Conservation (phyloP, 2,113 vertebrate genomes). For the Phasianus colchicus region DNA sequence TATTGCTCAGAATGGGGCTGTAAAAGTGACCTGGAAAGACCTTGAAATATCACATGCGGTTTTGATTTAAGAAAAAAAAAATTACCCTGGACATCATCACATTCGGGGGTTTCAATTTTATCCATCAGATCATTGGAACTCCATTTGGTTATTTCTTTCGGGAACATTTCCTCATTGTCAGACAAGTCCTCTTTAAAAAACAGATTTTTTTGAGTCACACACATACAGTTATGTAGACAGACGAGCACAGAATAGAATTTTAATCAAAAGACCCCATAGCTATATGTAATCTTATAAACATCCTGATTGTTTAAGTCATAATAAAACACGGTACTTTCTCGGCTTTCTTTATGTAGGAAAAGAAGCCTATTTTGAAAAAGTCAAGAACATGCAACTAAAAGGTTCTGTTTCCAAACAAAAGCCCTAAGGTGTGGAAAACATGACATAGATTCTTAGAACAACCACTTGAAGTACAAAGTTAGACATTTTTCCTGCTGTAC, state of each 20-base stretch:
- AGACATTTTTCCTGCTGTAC: neutral
- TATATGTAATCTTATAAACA: neutral
- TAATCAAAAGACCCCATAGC: neutral
- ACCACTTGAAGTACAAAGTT: neutral
- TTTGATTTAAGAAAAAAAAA: neutral
- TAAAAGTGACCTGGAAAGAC: slow-evolving; percentile 11
- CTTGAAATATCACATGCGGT: neutral
- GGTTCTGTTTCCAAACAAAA: neutral
- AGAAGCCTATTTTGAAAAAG: neutral
- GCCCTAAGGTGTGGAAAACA: neutral
- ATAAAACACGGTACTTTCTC: neutral
- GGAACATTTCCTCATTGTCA: slow-evolving; percentile 88
- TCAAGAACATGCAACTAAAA: neutral
- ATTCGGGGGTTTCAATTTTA: slow-evolving; percentile 89
- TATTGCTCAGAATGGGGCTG: neutral
- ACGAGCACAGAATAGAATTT: neutral
- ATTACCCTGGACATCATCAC: slow-evolving; percentile 84
- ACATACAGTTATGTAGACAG: neutral
- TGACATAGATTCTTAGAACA: neutral
- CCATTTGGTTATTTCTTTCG: slow-evolving; percentile 95
- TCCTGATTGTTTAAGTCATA: neutral
- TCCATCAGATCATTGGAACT: slow-evolving; percentile 96
- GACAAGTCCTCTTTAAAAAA: slow-evolving; percentile 88
- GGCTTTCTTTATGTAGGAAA: neutral
- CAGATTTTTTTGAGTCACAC: slow-evolving; percentile 21